Evolutionary conservation across 2,797 vertebrate genomes (phyloP).

Genomic region (Acanthopagrus latus): DNA sequence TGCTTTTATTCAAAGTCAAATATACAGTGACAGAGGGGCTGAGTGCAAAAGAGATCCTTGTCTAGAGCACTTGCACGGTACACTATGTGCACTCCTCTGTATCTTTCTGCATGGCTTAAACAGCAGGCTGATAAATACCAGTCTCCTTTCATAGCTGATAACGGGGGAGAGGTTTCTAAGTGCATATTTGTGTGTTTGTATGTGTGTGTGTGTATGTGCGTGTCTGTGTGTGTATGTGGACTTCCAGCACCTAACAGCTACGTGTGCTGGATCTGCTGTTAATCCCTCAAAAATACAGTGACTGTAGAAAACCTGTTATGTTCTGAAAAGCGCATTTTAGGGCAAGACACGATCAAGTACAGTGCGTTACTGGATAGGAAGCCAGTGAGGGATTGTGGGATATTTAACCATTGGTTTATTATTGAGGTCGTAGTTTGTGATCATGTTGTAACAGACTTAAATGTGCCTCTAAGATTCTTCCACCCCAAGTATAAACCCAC

Average conservation of each 20-base stretch:
- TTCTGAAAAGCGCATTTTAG: neutral
- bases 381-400: neutral
- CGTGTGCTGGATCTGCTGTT: conserved; percentile 1
- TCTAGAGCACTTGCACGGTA: conserved; percentile 32
- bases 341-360: neutral
- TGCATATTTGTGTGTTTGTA: conserved; percentile 15
- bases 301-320: neutral
- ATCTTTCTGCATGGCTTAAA: conserved; percentile 59
- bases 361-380: neutral
- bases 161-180: conserved; percentile 6
- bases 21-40: conserved; percentile 18
- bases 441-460: neutral
- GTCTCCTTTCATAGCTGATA: conserved; percentile 36
- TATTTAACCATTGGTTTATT: neutral
- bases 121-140: conserved; percentile 48
- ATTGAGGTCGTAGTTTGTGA: neutral
- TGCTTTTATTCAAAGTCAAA: conserved; percentile 30
- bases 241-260: neutral
- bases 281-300: conserved; percentile 1
- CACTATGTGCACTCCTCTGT: conserved; percentile 32
- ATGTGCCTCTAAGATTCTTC: too few species aligned
- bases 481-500: too few species aligned
- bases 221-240: conserved; percentile 19
- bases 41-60: conserved; percentile 31
- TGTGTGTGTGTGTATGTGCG: conserved; percentile 19